phyloP scores from a whole-genome alignment of 2,888 invertebrate species.

The Sialis fuliginosa region DNA sequence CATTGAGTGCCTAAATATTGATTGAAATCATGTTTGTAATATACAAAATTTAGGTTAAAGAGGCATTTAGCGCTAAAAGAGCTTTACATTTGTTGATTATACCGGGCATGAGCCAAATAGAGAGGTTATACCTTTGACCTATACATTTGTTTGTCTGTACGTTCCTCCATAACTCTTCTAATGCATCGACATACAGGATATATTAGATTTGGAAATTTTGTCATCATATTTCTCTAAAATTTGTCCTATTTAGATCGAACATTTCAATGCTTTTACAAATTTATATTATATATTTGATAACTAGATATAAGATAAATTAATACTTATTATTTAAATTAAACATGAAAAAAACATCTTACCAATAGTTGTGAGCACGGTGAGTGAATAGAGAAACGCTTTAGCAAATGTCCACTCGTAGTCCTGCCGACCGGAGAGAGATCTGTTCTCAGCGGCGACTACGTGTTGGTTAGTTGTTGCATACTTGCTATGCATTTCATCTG shows the following conservation, averaged over 20 bases:
- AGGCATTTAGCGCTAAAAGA: too few species aligned
- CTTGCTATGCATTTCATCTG: constrained; percentile 45
- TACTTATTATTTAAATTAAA: not conserved
- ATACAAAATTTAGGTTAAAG: too few species aligned
- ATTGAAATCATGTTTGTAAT: too few species aligned
- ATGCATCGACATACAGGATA: too few species aligned
- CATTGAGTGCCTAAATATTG: too few species aligned
- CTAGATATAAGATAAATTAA: not conserved
- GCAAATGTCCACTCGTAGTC: constrained; percentile 78
- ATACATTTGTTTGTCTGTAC: too few species aligned
- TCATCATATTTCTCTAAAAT: not conserved
- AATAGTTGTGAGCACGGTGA: constrained; percentile 84
- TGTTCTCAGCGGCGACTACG: constrained; percentile 27
- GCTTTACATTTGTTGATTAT: too few species aligned
- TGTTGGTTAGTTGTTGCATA: constrained; percentile 17
- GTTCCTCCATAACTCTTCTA: too few species aligned
- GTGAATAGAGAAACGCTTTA: constrained; percentile 82
- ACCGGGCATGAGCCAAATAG: too few species aligned
- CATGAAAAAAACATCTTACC: constrained; percentile 38
- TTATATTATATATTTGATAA: too few species aligned
- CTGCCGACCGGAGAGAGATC: constrained; percentile 15
- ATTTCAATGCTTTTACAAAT: not conserved
- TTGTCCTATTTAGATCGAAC: not conserved
- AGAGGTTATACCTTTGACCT: not conserved
- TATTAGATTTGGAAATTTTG: not conserved